A percentile compares a stretch with the other conserved stretches of the same genome.
These are phyloP conservation scores for Pilophorus perplexus DNA, from an alignment of 2,888 invertebrate species.

Conservation along the genomic window DNA sequence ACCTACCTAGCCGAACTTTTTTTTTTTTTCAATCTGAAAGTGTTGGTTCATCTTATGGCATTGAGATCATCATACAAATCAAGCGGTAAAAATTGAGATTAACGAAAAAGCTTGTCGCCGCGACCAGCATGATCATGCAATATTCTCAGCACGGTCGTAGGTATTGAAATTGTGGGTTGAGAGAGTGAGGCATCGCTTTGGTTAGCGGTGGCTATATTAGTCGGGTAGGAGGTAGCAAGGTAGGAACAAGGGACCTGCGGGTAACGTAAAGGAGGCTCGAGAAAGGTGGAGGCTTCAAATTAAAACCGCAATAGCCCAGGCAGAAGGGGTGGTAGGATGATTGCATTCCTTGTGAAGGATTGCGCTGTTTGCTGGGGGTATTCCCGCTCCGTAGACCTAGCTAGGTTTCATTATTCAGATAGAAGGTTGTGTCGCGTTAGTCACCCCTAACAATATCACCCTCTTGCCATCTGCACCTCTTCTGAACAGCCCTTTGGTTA, in stretches of 20 bases:
- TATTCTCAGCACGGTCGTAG: too few species aligned
- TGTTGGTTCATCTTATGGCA: too few species aligned
- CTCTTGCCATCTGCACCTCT: constrained; percentile 18
- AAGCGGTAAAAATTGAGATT: too few species aligned
- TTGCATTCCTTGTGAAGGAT: constrained; percentile 25
- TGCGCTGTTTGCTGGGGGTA: constrained; percentile 9
- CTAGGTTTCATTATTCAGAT: constrained; percentile 30
- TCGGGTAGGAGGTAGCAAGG: neutral
- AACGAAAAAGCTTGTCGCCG: too few species aligned
- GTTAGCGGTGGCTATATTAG: neutral
- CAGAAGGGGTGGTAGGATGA: constrained; percentile 4
- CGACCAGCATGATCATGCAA: too few species aligned
- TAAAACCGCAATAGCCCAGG: constrained; percentile 19
- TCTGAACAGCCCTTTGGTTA: constrained; percentile 8
- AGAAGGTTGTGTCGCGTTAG: constrained; percentile 16
- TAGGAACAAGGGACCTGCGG: neutral
- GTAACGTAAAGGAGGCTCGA: neutral
- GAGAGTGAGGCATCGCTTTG: neutral
- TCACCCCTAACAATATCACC: constrained; percentile 28
- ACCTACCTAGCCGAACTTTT: too few species aligned
- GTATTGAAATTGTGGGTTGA: too few species aligned
- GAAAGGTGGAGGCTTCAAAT: constrained; percentile 10
- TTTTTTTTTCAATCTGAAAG: too few species aligned
- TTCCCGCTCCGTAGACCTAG: constrained; percentile 7
- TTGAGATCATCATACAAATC: too few species aligned